Conservation (phyloP, 2,113 vertebrate species). For the Notothenia coriiceps region DNA sequence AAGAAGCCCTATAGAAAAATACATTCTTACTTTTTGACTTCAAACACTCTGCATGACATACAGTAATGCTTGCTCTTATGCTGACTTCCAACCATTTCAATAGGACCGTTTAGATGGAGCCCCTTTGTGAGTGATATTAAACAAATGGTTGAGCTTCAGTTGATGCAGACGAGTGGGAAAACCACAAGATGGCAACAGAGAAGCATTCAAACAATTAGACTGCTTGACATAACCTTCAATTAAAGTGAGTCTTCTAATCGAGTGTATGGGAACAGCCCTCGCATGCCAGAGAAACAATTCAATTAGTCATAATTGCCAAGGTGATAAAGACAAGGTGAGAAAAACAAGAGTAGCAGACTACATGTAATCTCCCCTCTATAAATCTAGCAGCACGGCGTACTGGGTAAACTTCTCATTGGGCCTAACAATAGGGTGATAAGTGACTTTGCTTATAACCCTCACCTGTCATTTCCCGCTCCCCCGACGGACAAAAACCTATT, state of each 20-base stretch:
- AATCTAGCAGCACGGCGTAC: constrained; percentile 16
- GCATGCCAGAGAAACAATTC: constrained; percentile 32
- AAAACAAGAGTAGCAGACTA: neutral
- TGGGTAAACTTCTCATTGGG: constrained; percentile 20
- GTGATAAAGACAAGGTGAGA: constrained; percentile 16
- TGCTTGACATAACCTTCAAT: neutral
- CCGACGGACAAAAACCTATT: constrained; percentile 50
- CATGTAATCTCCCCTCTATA: constrained; percentile 8
- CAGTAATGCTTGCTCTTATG: no score
- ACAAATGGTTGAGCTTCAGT: neutral
- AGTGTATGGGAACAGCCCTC: neutral
- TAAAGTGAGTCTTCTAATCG: neutral
- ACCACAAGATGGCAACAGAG: constrained; percentile 62
- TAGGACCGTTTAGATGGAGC: no score
- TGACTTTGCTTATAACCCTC: constrained; percentile 65
- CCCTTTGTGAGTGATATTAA: no score
- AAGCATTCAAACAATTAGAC: neutral
- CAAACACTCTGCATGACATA: no score
- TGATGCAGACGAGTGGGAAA: neutral
- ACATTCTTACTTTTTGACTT: no score
- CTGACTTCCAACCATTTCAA: no score
- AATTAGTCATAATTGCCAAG: constrained; percentile 27
- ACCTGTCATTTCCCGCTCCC: constrained; percentile 23
- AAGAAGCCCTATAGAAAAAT: no score
- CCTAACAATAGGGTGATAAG: constrained; percentile 12